phyloP scores from a whole-genome alignment of 2,797 vertebrate genomes.

The Cetoscarus ocellatus region DNA sequence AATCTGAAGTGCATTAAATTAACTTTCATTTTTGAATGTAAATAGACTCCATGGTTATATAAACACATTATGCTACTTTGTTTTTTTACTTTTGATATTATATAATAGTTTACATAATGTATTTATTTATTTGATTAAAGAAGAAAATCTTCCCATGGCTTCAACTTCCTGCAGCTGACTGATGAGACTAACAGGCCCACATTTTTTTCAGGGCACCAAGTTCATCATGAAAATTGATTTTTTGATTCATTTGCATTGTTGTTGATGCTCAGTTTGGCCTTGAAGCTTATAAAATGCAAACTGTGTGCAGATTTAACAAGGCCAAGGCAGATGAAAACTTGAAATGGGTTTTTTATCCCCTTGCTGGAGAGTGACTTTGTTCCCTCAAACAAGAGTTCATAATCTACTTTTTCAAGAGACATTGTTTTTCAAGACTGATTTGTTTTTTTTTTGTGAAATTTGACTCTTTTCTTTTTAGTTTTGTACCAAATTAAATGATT shows the following conservation, averaged over 20 bases:
- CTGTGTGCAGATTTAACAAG: constrained; percentile 1
- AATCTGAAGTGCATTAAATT: background rate
- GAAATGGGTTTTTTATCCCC: constrained; percentile 11
- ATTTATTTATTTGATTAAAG: constrained; percentile 43
- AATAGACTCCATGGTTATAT: constrained; percentile 48
- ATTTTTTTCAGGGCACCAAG: background rate
- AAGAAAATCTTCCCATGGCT: constrained; percentile 33
- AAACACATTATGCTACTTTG: constrained; percentile 49
- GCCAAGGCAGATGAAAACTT: constrained; percentile 7
- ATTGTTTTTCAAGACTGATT: too few species aligned
- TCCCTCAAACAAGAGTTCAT: too few species aligned
- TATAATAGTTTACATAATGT: constrained; percentile 58
- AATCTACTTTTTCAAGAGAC: too few species aligned
- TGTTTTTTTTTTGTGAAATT: too few species aligned
- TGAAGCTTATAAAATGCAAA: background rate
- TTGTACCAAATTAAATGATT: too few species aligned
- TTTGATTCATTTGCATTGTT: background rate
- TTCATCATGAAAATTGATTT: background rate
- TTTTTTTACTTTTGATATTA: constrained; percentile 51
- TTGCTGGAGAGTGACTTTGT: constrained; percentile 8
- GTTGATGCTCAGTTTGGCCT: background rate
- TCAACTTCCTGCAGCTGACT: constrained; percentile 27
- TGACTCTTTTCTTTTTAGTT: too few species aligned
- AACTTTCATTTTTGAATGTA: constrained; percentile 25
- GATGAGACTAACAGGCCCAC: constrained; percentile 5